Conservation (phyloP, 2,888 invertebrate species). For the Eubasilissa splendida region DNA sequence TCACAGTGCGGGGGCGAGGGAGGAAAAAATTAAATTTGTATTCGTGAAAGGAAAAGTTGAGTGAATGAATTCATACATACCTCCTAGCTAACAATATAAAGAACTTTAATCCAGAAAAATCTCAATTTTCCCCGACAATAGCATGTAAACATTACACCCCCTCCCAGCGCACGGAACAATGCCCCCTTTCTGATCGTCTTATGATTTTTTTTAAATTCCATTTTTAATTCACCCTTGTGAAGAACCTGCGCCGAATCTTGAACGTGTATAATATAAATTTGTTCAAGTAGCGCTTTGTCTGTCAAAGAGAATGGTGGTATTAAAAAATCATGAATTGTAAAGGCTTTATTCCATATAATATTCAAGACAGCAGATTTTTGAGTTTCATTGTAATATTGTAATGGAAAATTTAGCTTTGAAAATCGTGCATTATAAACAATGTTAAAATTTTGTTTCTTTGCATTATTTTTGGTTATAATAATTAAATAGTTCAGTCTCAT, state of each 20-base stretch:
- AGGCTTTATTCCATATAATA: slow-evolving; percentile 17
- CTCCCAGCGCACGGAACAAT: slow-evolving; percentile 46
- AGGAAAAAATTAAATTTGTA: slow-evolving; percentile 57
- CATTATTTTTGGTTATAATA: no score
- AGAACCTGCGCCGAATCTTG: slow-evolving; percentile 14
- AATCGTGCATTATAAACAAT: no score
- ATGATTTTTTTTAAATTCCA: slow-evolving; percentile 52
- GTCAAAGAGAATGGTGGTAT: slow-evolving; percentile 50
- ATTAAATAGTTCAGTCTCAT: no score
- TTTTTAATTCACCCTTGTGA: slow-evolving; percentile 52
- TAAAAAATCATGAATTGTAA: slow-evolving; percentile 50
- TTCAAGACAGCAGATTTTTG: no score
- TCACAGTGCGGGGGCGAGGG: slow-evolving; percentile 44
- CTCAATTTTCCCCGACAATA: slow-evolving; percentile 58
- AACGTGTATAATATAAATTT: slow-evolving; percentile 34
- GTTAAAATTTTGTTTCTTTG: no score
- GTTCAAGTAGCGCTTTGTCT: slow-evolving; percentile 47
- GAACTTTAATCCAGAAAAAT: slow-evolving; percentile 56
- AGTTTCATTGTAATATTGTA: no score
- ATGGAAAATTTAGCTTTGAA: no score
- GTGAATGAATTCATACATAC: slow-evolving; percentile 48
- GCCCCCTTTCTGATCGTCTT: slow-evolving; percentile 54
- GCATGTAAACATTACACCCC: slow-evolving; percentile 56
- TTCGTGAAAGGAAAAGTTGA: slow-evolving; percentile 55
- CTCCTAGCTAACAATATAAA: slow-evolving; percentile 38